phyloP scores from a whole-genome alignment of 2,797 vertebrate species.

The Dendrocincla tyrannina region DNA sequence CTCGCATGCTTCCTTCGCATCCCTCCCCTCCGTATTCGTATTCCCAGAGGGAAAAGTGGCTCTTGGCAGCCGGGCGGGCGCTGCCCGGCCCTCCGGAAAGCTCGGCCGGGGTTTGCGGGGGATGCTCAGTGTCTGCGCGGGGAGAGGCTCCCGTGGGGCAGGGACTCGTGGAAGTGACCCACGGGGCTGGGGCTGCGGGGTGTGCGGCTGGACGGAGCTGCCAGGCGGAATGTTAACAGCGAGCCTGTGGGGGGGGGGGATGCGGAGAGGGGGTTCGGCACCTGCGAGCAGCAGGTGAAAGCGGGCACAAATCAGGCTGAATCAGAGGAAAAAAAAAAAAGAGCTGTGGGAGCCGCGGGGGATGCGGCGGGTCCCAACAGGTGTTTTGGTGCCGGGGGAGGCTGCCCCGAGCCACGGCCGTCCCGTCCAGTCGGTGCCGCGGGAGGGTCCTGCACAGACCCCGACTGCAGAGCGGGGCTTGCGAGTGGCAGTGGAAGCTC shows the following conservation, averaged over 20 bases:
- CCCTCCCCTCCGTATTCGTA: background rate
- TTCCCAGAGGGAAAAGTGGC: background rate
- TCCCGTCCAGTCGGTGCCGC: background rate
- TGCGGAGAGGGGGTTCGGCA: background rate
- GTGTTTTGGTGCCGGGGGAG: background rate
- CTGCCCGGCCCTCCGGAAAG: background rate
- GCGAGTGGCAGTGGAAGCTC: background rate
- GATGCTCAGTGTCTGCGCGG: background rate
- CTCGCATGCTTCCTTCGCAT: background rate
- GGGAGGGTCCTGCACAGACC: background rate
- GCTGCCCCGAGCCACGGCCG: fast-evolving
- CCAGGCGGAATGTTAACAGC: background rate
- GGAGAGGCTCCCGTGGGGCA: background rate
- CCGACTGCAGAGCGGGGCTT: background rate
- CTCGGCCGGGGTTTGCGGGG: background rate
- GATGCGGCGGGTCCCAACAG: background rate
- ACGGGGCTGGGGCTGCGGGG: background rate
- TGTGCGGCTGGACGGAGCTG: background rate
- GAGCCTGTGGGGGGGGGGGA: background rate
- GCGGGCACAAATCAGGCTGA: background rate
- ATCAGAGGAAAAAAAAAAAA: too few species aligned
- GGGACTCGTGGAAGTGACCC: background rate
- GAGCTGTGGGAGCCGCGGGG: background rate
- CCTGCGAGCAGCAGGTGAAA: constrained; percentile 1
- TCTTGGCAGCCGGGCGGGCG: background rate